A percentile compares a stretch with the other conserved stretches of the same genome.
Evolutionary conservation across 2,888 invertebrate genomes (phyloP).

Genomic region (Leptopilina myrica): DNA sequence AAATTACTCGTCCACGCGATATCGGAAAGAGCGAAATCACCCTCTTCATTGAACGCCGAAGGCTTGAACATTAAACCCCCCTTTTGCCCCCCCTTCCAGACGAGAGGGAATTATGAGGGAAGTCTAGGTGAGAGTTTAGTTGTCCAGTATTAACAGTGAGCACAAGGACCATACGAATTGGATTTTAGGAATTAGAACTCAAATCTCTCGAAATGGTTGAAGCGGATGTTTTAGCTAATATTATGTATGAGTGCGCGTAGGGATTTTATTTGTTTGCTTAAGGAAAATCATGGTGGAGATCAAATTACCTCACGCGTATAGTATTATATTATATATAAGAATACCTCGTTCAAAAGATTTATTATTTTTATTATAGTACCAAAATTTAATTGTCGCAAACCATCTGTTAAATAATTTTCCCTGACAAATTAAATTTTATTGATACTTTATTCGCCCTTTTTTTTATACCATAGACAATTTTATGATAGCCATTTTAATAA

Average conservation of each 20-base stretch:
- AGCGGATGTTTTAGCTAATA: constrained; percentile 13
- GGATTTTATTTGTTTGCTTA: constrained; percentile 20
- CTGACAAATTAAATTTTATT: too few relatives aligned
- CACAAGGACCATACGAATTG: background rate
- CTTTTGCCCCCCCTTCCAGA: constrained; percentile 19
- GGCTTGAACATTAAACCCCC: constrained; percentile 60
- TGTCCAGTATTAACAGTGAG: constrained; percentile 5
- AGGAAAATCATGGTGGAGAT: background rate
- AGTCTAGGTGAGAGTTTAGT: background rate
- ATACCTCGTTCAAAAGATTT: too few relatives aligned
- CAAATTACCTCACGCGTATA: too few relatives aligned
- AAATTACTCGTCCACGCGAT: constrained; percentile 68
- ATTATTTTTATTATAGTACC: too few relatives aligned
- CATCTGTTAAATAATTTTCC: too few relatives aligned
- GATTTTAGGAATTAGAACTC: constrained; percentile 32
- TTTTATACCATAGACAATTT: too few relatives aligned
- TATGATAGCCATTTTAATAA: too few relatives aligned
- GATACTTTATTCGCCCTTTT: too few relatives aligned
- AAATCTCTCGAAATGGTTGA: background rate
- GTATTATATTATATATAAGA: too few relatives aligned
- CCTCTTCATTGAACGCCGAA: constrained; percentile 46
- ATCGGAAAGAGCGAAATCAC: constrained; percentile 53
- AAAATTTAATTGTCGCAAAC: too few relatives aligned
- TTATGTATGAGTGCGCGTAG: background rate
- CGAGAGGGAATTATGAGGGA: constrained; percentile 47